Conservation (phyloP, 2,888 invertebrate genomes). For the Cephus sareptanus region DNA sequence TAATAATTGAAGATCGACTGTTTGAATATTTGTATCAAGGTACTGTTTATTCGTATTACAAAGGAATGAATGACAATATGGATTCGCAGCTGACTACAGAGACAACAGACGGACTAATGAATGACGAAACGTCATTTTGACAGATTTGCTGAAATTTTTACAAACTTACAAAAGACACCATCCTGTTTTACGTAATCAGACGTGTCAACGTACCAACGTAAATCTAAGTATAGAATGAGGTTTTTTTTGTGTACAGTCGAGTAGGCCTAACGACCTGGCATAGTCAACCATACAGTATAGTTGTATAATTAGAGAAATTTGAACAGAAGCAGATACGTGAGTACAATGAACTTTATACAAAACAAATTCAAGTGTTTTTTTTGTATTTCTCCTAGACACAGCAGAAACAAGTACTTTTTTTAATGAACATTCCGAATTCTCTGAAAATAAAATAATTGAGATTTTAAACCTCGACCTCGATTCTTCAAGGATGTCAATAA, state of each 20-base stretch:
- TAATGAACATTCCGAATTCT: background rate
- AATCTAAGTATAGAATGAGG: background rate
- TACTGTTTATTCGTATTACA: too few relatives aligned
- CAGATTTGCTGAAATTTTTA: background rate
- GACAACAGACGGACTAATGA: background rate
- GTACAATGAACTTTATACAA: background rate
- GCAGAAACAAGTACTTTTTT: background rate
- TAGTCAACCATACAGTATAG: background rate
- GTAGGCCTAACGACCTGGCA: background rate
- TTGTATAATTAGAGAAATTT: background rate
- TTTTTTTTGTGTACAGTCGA: background rate
- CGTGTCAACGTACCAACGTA: background rate
- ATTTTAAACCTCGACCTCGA: background rate
- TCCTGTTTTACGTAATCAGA: background rate
- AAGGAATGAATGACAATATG: background rate
- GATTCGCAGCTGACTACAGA: background rate
- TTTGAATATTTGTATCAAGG: background rate
- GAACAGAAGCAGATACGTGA: background rate
- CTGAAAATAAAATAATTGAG: background rate
- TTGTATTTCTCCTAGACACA: background rate
- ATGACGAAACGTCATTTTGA: background rate
- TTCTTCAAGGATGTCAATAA: background rate
- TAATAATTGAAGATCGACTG: background rate
- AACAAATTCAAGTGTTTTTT: background rate
- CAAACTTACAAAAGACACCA: background rate